Conservation (phyloP, 2,888 invertebrate genomes). For the Coleophora flavipennella region DNA sequence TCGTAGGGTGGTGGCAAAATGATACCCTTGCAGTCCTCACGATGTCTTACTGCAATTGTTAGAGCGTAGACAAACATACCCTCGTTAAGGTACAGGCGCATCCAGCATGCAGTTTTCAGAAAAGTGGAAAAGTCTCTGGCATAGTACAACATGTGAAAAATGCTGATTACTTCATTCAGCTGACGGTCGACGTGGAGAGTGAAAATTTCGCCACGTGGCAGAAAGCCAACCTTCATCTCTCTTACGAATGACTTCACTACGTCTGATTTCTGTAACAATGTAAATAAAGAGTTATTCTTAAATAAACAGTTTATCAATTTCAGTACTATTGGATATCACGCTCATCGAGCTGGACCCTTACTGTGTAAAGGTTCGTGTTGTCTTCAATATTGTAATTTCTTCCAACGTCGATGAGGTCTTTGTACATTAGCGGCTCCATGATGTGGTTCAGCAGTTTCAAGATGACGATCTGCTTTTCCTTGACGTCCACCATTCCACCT, state of each 20-base stretch:
- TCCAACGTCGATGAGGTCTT: conserved; percentile 55
- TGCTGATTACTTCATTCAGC: conserved; percentile 59
- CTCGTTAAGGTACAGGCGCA: conserved; percentile 67
- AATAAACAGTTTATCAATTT: too few relatives aligned
- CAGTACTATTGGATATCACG: too few relatives aligned
- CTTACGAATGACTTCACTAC: conserved; percentile 71
- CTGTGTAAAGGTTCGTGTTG: conserved; percentile 42
- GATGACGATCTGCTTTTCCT: conserved; percentile 59
- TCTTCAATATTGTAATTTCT: conserved; percentile 55
- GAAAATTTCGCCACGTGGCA: conserved; percentile 71
- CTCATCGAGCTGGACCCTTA: conserved; percentile 21
- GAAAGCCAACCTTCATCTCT: conserved; percentile 62
- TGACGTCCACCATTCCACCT: conserved; percentile 36
- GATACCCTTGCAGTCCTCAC: conserved; percentile 62
- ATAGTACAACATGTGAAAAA: conserved; percentile 69
- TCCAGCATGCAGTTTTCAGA: conserved; percentile 64
- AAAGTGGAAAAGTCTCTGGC: conserved; percentile 68
- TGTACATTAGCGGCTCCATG: conserved; percentile 59
- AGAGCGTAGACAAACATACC: conserved; percentile 73
- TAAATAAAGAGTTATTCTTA: too few relatives aligned
- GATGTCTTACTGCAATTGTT: conserved; percentile 65
- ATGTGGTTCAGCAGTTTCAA: conserved; percentile 68
- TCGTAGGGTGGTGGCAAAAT: conserved; percentile 72
- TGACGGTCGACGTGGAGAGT: conserved; percentile 63
- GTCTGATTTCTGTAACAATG: conserved; percentile 69